Conservation (phyloP, 2,113 vertebrate genomes). For the Brachyhypopomus occidentalis region DNA sequence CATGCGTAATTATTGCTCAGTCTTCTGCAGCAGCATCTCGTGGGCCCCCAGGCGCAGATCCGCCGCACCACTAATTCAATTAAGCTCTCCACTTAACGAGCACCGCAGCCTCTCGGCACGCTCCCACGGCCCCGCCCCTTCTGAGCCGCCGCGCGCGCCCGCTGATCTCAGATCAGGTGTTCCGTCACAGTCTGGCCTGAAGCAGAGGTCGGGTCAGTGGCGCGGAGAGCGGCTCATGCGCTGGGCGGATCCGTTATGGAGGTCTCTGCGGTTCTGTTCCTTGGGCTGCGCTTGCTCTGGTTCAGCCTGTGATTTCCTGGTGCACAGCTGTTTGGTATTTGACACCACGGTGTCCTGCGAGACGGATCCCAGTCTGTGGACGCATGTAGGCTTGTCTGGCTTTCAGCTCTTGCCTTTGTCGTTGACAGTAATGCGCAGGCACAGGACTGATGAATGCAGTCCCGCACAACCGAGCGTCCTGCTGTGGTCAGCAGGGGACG, state of each 20-base stretch:
- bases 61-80: conserved; percentile 52
- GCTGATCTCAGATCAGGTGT: neutral
- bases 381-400: no score
- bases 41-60: conserved; percentile 45
- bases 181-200: neutral
- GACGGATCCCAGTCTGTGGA: no score
- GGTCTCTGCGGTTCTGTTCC: no score
- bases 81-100: conserved; percentile 48
- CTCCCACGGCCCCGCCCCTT: neutral
- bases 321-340: no score
- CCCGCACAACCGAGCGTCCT: neutral
- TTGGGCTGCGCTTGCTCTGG: no score
- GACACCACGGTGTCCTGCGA: no score
- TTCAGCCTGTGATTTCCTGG: no score
- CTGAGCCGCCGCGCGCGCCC: neutral
- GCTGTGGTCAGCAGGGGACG: no score
- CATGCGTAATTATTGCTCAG: conserved; percentile 49
- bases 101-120: conserved; percentile 11
- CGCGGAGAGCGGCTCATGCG: neutral
- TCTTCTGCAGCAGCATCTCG: conserved; percentile 45
- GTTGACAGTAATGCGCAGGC: neutral
- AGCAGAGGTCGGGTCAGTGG: neutral
- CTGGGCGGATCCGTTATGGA: neutral
- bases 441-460: neutral
- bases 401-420: neutral